Conservation (phyloP, 1,140 invertebrate genomes). For the Drosophila guanche region DNA sequence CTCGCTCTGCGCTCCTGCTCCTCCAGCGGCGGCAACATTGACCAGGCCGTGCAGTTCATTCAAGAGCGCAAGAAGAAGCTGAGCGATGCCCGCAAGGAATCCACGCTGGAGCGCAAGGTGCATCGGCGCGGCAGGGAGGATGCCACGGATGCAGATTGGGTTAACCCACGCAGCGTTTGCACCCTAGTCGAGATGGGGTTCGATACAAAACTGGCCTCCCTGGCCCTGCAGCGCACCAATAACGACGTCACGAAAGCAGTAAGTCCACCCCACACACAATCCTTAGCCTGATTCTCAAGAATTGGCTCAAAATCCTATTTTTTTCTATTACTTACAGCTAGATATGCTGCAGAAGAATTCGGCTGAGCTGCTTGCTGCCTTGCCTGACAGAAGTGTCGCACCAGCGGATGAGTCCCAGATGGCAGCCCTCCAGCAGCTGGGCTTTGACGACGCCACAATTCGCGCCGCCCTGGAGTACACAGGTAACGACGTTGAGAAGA, state of each 20-base stretch:
- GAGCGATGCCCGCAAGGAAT: conserved; percentile 84
- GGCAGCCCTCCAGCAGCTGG: conserved; percentile 85
- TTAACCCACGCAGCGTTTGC: conserved; percentile 84
- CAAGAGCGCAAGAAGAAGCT: conserved; percentile 85
- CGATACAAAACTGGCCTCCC: conserved; percentile 84
- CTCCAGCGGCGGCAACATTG: conserved; percentile 85
- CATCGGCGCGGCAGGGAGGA: conserved; percentile 69
- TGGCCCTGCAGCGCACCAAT: conserved; percentile 87
- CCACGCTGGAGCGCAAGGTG: conserved; percentile 84
- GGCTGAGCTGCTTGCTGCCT: conserved; percentile 28
- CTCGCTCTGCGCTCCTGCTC: conserved; percentile 87
- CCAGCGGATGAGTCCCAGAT: conserved; percentile 37
- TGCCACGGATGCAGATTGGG: conserved; percentile 58
- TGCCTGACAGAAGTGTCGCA: conserved; percentile 17
- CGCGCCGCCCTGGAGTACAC: conserved; percentile 85
- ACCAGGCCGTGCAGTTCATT: conserved; percentile 87
- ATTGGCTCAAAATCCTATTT: too few relatives aligned
- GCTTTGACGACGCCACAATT: conserved; percentile 86
- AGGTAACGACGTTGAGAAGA: conserved; percentile 85
- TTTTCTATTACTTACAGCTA: conserved; percentile 39
- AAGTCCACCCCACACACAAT: conserved; percentile 56
- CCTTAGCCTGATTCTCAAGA: neutral
- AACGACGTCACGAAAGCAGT: conserved; percentile 88
- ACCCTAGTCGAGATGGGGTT: conserved; percentile 88
- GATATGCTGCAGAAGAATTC: conserved; percentile 61